These are phyloP conservation scores for Xylocopa sonorina DNA, from an alignment of 1,140 invertebrate genomes.

Conservation along the genomic window DNA sequence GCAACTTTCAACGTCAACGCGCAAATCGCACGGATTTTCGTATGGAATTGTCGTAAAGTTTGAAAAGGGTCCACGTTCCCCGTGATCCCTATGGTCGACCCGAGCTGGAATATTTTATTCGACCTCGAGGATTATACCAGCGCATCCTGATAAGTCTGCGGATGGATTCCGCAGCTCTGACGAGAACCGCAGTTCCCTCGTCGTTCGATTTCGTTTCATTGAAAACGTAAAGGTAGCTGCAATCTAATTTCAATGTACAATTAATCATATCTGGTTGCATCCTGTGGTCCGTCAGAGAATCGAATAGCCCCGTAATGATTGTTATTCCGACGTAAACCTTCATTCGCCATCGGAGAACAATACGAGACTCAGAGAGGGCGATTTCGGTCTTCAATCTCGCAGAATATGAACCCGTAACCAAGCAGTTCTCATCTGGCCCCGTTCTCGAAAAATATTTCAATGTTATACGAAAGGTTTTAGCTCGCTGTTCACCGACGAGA, in stretches of 20 bases:
- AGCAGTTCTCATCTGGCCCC: background rate
- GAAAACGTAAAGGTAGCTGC: background rate
- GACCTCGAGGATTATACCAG: background rate
- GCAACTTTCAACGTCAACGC: background rate
- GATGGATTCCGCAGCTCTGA: background rate
- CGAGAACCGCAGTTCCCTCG: background rate
- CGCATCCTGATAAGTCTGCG: background rate
- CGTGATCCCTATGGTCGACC: background rate
- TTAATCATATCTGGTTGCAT: no score
- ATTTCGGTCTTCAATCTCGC: conserved; percentile 9
- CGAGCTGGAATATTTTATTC: background rate
- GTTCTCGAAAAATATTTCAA: background rate
- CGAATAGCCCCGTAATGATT: background rate
- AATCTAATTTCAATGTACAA: background rate
- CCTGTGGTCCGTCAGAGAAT: no score
- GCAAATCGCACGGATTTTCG: no score
- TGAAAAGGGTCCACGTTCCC: background rate
- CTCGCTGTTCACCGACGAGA: background rate
- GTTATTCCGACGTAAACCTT: background rate
- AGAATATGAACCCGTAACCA: background rate
- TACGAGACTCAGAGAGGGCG: background rate
- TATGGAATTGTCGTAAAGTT: no score
- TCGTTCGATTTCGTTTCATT: background rate
- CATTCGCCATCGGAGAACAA: background rate
- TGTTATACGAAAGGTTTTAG: conserved; percentile 24